Conservation (phyloP, 2,113 vertebrate genomes). For the Burhinus bistriatus region DNA sequence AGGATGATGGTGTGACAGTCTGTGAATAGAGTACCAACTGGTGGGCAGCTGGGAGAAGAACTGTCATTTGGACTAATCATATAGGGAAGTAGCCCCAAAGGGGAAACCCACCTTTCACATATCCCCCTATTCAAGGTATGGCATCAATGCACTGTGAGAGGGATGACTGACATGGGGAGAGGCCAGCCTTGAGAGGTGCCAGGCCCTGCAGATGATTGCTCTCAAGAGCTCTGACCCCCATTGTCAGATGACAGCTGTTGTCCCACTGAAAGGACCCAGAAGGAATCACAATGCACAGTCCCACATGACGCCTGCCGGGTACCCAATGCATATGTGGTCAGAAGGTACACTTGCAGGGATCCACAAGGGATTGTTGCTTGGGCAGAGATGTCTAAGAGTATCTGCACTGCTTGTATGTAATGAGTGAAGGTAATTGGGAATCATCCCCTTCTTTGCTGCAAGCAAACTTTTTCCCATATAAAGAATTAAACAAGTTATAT, state of each 20-base stretch:
- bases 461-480: neutral
- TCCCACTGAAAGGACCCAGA: too few relatives aligned
- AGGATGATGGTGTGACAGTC: neutral
- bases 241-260: neutral
- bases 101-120: neutral
- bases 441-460: neutral
- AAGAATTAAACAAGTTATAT: neutral
- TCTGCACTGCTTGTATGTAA: fast-evolving
- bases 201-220: neutral
- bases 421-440: neutral
- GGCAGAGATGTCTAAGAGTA: neutral
- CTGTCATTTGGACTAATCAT: neutral
- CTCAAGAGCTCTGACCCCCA: neutral
- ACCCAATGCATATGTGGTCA: neutral
- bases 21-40: neutral
- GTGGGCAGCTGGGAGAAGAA: neutral
- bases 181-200: neutral
- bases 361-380: fast-evolving
- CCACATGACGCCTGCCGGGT: neutral
- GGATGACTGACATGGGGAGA: neutral
- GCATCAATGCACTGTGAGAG: neutral
- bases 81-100: neutral
- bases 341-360: neutral
- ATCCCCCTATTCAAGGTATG: neutral
- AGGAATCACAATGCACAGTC: neutral